phyloP scores from a whole-genome alignment of 1,140 invertebrate species.

The Andrena cerasifolii region DNA sequence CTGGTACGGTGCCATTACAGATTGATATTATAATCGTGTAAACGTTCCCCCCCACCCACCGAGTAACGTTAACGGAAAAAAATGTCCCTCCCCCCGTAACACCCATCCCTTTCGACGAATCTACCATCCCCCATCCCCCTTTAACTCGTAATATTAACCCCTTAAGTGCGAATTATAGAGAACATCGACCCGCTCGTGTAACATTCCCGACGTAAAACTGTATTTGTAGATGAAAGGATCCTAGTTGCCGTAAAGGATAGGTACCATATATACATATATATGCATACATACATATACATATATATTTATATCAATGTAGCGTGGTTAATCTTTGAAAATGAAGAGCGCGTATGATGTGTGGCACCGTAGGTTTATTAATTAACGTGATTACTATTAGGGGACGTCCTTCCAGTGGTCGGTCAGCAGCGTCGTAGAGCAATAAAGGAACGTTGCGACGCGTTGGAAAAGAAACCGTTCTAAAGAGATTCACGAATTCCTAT shows the following conservation, averaged over 20 bases:
- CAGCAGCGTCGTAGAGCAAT: constrained; percentile 44
- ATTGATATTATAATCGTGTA: constrained; percentile 71
- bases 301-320: constrained; percentile 69
- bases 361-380: constrained; percentile 65
- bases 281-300: constrained; percentile 44
- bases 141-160: constrained; percentile 36
- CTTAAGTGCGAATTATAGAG: constrained; percentile 61
- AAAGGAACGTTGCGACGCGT: neutral
- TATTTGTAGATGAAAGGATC: constrained; percentile 59
- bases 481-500: too few species aligned
- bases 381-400: constrained; percentile 55
- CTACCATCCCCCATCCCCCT: constrained; percentile 13
- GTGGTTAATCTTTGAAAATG: constrained; percentile 63
- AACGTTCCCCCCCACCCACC: constrained; percentile 8
- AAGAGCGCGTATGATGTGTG: constrained; percentile 51
- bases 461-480: neutral
- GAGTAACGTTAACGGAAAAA: neutral
- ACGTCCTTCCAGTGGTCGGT: constrained; percentile 37
- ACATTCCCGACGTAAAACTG: constrained; percentile 50
- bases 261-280: constrained; percentile 33
- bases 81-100: neutral
- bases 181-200: constrained; percentile 63
- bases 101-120: constrained; percentile 10
- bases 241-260: constrained; percentile 61
- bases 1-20: constrained; percentile 65